A percentile compares a stretch with the other conserved stretches of the same genome.
phyloP scores from a whole-genome alignment of 2,797 vertebrate species.

The Hafferia zeledoni region DNA sequence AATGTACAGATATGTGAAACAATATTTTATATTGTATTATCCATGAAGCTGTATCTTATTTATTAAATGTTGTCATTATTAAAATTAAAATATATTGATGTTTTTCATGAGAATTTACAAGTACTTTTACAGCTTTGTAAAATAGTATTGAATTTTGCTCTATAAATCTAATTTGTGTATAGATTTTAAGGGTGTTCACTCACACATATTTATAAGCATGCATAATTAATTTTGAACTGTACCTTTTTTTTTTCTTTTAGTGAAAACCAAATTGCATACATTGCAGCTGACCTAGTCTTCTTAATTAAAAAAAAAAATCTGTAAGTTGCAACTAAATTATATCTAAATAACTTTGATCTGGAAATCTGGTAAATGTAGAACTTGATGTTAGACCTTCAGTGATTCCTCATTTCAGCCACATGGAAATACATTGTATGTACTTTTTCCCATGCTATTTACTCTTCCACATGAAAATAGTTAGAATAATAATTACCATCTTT shows the following conservation, averaged over 20 bases:
- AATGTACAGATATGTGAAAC: constrained; percentile 33
- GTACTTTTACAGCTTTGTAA: constrained; percentile 76
- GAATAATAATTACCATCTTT: neutral
- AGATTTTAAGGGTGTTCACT: constrained; percentile 70
- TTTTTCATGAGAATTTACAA: constrained; percentile 72
- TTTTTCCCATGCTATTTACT: neutral
- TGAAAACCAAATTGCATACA: constrained; percentile 7
- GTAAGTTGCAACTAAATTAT: neutral
- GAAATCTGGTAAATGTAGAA: neutral
- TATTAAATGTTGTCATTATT: constrained; percentile 77
- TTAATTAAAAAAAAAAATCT: neutral
- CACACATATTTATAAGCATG: neutral
- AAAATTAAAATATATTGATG: constrained; percentile 75
- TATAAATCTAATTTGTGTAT: constrained; percentile 75
- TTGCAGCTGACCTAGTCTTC: neutral
- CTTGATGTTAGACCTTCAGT: neutral
- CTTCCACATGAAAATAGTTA: neutral
- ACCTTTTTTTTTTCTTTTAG: constrained; percentile 15
- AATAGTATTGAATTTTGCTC: constrained; percentile 77
- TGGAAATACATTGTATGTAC: neutral
- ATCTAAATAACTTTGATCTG: neutral
- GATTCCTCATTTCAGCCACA: neutral
- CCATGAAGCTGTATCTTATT: constrained; percentile 62
- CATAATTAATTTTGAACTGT: constrained; percentile 67
- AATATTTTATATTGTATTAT: constrained; percentile 57